A percentile compares a stretch with the other conserved stretches of the same genome.
phyloP scores from a whole-genome alignment of 2,888 invertebrate genomes.

The Eupithecia inturbata region DNA sequence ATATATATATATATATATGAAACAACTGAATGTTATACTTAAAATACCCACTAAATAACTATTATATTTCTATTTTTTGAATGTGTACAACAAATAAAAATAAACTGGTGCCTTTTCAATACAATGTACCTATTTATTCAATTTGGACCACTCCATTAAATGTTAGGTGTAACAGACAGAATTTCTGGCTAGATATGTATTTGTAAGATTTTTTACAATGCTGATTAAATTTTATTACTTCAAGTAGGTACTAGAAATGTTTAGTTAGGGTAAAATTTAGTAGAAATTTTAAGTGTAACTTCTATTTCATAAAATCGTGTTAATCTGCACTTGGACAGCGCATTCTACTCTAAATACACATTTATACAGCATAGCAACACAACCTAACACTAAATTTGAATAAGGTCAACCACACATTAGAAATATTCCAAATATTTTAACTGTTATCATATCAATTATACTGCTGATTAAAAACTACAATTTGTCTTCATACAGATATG shows the following conservation, averaged over 20 bases:
- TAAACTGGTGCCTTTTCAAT: neutral
- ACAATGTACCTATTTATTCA: neutral
- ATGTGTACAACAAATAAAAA: neutral
- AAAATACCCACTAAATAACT: neutral
- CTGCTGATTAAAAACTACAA: constrained; percentile 4
- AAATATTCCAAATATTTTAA: constrained; percentile 20
- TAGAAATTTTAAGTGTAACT: constrained; percentile 22
- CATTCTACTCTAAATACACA: constrained; percentile 31
- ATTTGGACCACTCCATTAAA: neutral
- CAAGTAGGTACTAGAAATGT: neutral
- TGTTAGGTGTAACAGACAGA: neutral
- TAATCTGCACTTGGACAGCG: constrained; percentile 20
- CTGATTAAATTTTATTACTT: neutral
- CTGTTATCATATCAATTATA: constrained; percentile 2
- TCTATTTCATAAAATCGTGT: constrained; percentile 17
- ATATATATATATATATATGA: constrained; percentile 51
- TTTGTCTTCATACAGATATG: constrained; percentile 16
- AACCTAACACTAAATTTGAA: constrained; percentile 2
- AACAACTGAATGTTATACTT: constrained; percentile 13
- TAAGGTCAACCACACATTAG: constrained; percentile 22
- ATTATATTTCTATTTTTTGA: neutral
- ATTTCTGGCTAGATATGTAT: neutral
- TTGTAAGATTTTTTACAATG: neutral
- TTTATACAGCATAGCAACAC: constrained; percentile 28
- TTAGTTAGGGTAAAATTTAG: constrained; percentile 23